These are phyloP conservation scores for Hemicentrotus pulcherrimus DNA, from an alignment of 35 echinoderm and acorn worm genomes.

Conservation along the genomic window DNA sequence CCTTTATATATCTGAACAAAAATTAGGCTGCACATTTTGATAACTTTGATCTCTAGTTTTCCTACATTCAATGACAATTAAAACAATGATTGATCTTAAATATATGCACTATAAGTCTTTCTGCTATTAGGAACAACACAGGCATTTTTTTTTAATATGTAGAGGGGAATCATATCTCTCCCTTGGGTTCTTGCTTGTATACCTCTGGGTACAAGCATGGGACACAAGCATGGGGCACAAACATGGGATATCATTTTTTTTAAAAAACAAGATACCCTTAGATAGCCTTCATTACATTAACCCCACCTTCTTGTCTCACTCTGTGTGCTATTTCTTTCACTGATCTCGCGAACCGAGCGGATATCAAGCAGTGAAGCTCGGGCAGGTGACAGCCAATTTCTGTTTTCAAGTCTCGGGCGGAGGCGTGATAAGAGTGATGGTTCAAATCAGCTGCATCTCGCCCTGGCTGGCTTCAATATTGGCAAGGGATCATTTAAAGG, in stretches of 20 bases:
- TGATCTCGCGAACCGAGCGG: background rate
- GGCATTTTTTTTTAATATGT: too few relatives aligned
- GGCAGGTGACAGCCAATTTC: constrained; percentile 8
- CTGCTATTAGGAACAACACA: too few relatives aligned
- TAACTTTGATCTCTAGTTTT: too few relatives aligned
- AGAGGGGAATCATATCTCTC: too few relatives aligned
- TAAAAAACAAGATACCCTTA: background rate
- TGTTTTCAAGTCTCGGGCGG: background rate
- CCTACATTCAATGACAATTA: too few relatives aligned
- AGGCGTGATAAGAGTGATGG: constrained; percentile 9
- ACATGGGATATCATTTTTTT: background rate
- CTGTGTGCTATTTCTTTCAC: background rate
- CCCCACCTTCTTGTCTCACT: background rate
- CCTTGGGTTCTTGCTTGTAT: too few relatives aligned
- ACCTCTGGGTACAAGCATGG: background rate
- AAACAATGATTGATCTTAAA: too few relatives aligned
- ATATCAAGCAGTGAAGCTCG: background rate
- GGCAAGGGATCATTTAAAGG: too few relatives aligned
- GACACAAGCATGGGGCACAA: too few relatives aligned
- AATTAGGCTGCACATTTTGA: too few relatives aligned
- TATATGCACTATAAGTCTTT: too few relatives aligned
- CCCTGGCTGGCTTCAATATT: background rate
- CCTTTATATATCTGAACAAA: too few relatives aligned
- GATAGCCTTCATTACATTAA: background rate
- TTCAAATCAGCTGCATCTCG: background rate